These are phyloP conservation scores for Liodrosophila aerea DNA, from an alignment of 2,888 invertebrate species.

Conservation along the genomic window DNA sequence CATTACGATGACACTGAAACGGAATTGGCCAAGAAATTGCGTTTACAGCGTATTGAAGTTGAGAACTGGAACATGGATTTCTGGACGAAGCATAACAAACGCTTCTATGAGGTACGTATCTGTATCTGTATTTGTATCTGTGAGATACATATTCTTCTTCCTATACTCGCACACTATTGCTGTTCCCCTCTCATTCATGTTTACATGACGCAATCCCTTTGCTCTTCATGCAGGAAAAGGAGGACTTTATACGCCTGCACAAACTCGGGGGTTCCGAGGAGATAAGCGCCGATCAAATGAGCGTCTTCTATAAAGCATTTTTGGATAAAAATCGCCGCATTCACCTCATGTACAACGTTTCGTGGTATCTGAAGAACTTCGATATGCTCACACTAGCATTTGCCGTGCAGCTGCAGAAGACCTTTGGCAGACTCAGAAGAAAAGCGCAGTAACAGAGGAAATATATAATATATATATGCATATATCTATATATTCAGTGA, in stretches of 20 bases:
- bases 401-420: constrained; percentile 84
- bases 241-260: constrained; percentile 84
- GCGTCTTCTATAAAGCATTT: constrained; percentile 93
- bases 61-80: constrained; percentile 93
- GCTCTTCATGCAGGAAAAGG: constrained; percentile 85
- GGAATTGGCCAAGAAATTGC: constrained; percentile 85
- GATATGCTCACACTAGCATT: constrained; percentile 86
- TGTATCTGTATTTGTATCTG: constrained; percentile 4
- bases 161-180: background rate
- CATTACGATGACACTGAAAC: constrained; percentile 87
- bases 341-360: constrained; percentile 90
- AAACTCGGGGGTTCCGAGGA: constrained; percentile 83
- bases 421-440: constrained; percentile 26
- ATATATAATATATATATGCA: background rate
- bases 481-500: background rate
- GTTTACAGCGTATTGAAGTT: constrained; percentile 86
- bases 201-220: too few species aligned
- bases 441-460: background rate
- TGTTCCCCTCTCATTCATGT: constrained; percentile 7
- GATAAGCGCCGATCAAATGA: constrained; percentile 91
- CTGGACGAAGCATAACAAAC: constrained; percentile 91
- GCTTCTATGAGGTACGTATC: constrained; percentile 86
- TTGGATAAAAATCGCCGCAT: constrained; percentile 90
- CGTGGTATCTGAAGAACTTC: constrained; percentile 92
- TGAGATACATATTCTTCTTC: background rate